Evolutionary conservation across 2,113 vertebrate genomes (phyloP).

Genomic region (Sorex araneus): DNA sequence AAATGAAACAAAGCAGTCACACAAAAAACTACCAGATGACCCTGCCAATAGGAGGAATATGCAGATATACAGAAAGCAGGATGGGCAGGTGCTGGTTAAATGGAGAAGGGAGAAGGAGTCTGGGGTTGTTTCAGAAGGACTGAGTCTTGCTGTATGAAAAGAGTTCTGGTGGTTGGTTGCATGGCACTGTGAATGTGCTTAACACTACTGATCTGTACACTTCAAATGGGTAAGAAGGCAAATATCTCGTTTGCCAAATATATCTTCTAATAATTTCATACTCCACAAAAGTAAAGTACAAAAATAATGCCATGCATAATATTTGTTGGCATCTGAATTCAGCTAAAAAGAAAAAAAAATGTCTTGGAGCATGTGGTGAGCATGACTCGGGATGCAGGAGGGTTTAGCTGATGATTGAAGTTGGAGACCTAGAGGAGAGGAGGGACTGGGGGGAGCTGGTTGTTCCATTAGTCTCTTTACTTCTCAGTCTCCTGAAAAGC

Average conservation of each 20-base stretch:
- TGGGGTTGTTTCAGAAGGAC: not conserved
- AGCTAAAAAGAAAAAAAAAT: not conserved
- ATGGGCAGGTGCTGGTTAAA: not conserved
- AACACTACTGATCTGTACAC: not conserved
- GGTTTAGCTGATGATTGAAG: not conserved
- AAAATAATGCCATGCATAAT: not conserved
- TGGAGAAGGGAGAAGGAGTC: not conserved
- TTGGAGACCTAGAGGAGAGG: not conserved
- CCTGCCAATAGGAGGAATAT: not conserved
- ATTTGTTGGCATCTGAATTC: not conserved
- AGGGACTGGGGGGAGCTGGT: not conserved
- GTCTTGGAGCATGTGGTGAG: not conserved
- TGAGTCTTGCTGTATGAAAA: not conserved
- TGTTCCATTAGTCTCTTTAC: not conserved
- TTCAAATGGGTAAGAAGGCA: not conserved
- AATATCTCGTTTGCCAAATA: not conserved
- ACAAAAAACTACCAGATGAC: not conserved
- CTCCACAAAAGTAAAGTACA: not conserved
- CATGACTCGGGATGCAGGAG: rapidly evolving
- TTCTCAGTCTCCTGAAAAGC: too few relatives aligned
- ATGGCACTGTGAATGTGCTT: not conserved
- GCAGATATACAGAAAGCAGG: not conserved
- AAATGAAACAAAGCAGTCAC: not conserved
- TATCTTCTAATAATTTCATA: not conserved
- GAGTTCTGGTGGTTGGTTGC: not conserved